Base-by-base conservation (phyloP, 37 sponge, comb jelly and placozoan genomes). In the Diacarnus erythraeanus region DNA sequence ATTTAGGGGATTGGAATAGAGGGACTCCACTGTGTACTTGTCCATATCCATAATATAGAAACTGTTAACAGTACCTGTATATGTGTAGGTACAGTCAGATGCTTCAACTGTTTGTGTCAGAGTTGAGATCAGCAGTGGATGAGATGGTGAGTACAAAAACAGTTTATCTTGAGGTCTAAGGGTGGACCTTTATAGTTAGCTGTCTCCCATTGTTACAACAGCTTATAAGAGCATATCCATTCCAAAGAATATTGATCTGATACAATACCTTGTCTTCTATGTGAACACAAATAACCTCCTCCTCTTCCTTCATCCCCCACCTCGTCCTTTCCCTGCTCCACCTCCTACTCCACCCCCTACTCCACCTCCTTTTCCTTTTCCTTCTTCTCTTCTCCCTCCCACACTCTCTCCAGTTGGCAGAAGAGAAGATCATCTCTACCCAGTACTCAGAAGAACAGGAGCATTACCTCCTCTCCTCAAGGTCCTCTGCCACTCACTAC, bases 401-500 rank as follows among this genome's bases (percentile, higher is more conserved):
- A n/a, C n/a, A n/a, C n/a, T 68, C 80, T 15, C 27, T 58, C 20
- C 64, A 83, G 83, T 51, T 83, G 51, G 66, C 66, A 20, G 54
- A 75, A 26, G 75, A 74, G 36, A 83, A 35, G 2, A 18, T 57
- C 25, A 35, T 75, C 25, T 71, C 71, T 39, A 33, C 15, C 23
- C 71, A 17, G 30, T 75, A 20, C 25, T 42, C 76, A 63, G 76
- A 54, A 42, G 76, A 38, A 67, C 36, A 60, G 58, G 22, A 61
- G 41, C 66, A 54, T 41, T 12, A 51, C 30, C 30, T 44, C 39
- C 57, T 72, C 38, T 84, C 86, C 43, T 42, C 77, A 15, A 39
- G 76, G 51, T 85, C 90, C 38, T 85, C 90, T 44, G 77, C 84
- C 61, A 87, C 88, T 25, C 88, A 91, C 38, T 87, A 83, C 74